phyloP scores from a whole-genome alignment of 2,888 invertebrate species.

The Baccha elongata region DNA sequence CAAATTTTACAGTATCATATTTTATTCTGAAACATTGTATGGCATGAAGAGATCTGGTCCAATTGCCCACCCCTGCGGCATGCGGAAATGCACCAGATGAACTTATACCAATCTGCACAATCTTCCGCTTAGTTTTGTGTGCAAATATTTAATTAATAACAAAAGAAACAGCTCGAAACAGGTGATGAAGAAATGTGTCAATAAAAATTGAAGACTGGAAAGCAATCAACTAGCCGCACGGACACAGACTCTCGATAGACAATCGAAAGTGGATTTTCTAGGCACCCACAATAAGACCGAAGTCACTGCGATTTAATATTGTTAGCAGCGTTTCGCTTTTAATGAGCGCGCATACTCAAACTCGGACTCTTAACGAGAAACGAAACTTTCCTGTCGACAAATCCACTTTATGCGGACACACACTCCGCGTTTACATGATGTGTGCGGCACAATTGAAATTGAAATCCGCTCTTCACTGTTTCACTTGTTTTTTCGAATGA shows the following conservation, averaged over 20 bases:
- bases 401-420: conserved; percentile 30
- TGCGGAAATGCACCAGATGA: conserved; percentile 50
- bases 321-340: conserved; percentile 52
- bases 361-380: conserved; percentile 62
- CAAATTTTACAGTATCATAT: conserved; percentile 27
- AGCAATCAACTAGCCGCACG: conserved; percentile 45
- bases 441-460: conserved; percentile 69
- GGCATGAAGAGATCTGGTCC: conserved; percentile 29
- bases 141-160: conserved; percentile 66
- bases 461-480: conserved; percentile 69
- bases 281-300: conserved; percentile 62
- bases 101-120: conserved; percentile 37
- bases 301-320: conserved; percentile 28
- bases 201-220: conserved; percentile 72
- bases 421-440: conserved; percentile 41
- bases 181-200: conserved; percentile 72
- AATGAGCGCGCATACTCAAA: conserved; percentile 58
- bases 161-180: conserved; percentile 45
- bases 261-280: conserved; percentile 69
- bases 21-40: conserved; percentile 14
- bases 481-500: conserved; percentile 63
- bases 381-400: conserved; percentile 65
- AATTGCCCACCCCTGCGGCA: conserved; percentile 52
- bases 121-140: conserved; percentile 38
- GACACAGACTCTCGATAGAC: conserved; percentile 29